Percentiles rank a stretch among this genome's conserved stretches.
Evolutionary conservation across 2,797 vertebrate genomes (phyloP).

Genomic region (Odontamblyopus lacepedii): DNA sequence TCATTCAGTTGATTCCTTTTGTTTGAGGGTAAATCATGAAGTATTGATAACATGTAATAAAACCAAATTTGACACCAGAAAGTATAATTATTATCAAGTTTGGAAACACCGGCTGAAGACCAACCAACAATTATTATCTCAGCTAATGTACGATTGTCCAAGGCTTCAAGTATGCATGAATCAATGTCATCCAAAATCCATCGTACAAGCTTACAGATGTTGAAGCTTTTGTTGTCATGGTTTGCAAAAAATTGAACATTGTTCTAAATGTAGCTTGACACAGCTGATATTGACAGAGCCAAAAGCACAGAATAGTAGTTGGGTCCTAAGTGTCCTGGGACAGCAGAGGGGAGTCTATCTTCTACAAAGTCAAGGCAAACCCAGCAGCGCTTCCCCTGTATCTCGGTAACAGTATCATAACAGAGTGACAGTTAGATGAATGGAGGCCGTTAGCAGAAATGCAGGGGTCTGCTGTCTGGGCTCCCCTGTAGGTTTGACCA

Average conservation of each 20-base stretch:
- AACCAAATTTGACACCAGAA: too few relatives aligned
- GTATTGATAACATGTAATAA: too few relatives aligned
- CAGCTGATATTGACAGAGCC: neutral
- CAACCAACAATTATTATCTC: too few relatives aligned
- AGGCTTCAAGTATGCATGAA: neutral
- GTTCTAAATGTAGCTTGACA: neutral
- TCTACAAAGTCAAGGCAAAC: slow-evolving; percentile 23
- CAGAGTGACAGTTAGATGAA: slow-evolving; percentile 57
- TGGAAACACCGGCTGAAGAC: too few relatives aligned
- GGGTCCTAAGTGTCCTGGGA: neutral
- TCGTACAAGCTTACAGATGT: neutral
- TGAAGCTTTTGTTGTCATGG: neutral
- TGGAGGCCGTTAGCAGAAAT: slow-evolving; percentile 44
- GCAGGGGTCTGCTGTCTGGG: slow-evolving; percentile 23
- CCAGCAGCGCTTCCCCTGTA: slow-evolving; percentile 29
- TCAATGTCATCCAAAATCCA: neutral
- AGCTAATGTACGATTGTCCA: too few relatives aligned
- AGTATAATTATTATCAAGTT: too few relatives aligned
- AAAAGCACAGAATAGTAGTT: neutral
- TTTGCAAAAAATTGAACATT: neutral
- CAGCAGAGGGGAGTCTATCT: slow-evolving; percentile 7
- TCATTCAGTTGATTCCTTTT: too few relatives aligned
- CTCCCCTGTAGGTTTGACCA: slow-evolving; percentile 41
- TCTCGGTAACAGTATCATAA: slow-evolving; percentile 52
- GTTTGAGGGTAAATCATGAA: too few relatives aligned